A percentile compares a stretch with the other conserved stretches of the same genome.
These are phyloP conservation scores for Pantherophis guttatus DNA, from an alignment of 2,113 vertebrate species.

Conservation along the genomic window DNA sequence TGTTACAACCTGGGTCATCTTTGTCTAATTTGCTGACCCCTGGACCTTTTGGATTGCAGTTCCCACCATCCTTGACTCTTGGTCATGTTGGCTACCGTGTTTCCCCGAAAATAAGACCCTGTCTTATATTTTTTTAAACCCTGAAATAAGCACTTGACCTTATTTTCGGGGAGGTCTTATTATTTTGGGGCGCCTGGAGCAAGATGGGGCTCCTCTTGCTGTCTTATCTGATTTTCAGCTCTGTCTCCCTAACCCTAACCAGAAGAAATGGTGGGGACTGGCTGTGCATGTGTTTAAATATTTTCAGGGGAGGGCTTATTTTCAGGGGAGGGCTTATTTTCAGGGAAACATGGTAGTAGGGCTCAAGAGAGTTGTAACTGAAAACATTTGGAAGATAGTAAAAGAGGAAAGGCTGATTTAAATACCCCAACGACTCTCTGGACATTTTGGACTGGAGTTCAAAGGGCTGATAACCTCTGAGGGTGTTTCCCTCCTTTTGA, in stretches of 20 bases:
- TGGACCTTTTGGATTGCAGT: background rate
- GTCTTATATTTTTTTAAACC: no score
- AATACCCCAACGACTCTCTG: background rate
- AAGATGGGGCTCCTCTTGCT: no score
- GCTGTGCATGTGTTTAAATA: no score
- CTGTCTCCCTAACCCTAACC: no score
- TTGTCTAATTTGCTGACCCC: background rate
- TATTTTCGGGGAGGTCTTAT: no score
- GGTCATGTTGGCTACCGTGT: background rate
- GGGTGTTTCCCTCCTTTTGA: background rate
- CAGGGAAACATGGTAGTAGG: background rate
- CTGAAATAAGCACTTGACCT: no score
- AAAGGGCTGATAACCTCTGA: background rate
- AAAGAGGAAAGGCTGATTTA: background rate
- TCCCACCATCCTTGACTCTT: background rate
- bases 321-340: no score
- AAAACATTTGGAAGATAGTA: background rate
- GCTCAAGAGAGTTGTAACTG: background rate
- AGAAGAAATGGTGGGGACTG: no score
- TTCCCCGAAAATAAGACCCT: no score
- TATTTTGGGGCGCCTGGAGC: no score
- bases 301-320: no score
- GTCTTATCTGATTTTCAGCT: no score
- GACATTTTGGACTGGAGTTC: background rate
- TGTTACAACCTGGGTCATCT: background rate